Conservation (phyloP, 2,113 vertebrate genomes). For the Oryzias celebensis region DNA sequence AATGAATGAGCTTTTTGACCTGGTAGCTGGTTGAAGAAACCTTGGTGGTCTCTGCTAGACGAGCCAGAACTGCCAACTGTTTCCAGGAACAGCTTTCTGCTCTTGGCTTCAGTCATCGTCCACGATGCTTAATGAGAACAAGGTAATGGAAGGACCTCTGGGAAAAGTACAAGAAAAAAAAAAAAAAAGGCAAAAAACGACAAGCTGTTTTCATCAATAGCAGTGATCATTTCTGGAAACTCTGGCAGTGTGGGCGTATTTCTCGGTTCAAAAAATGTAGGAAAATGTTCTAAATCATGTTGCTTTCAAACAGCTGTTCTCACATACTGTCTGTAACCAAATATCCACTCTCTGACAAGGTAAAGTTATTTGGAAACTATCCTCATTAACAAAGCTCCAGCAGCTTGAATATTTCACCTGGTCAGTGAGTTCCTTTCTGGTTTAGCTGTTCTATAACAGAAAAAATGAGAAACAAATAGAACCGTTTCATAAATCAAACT, state of each 20-base stretch:
- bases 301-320: not conserved
- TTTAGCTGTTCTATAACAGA: no score
- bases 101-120: slow-evolving; percentile 46
- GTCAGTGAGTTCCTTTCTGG: no score
- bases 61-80: slow-evolving; percentile 48
- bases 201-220: slow-evolving; percentile 21
- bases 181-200: slow-evolving; percentile 12
- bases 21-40: slow-evolving; percentile 42
- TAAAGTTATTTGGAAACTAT: no score
- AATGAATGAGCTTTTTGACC: slow-evolving; percentile 63
- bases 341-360: not conserved
- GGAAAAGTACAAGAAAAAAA: not conserved
- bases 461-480: no score
- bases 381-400: no score
- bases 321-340: not conserved
- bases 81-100: slow-evolving; percentile 61
- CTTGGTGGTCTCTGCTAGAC: slow-evolving; percentile 61
- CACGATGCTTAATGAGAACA: slow-evolving; percentile 45
- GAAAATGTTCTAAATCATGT: not conserved
- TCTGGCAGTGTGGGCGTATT: not conserved
- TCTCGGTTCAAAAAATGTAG: not conserved
- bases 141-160: slow-evolving; percentile 42
- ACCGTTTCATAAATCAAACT: no score
- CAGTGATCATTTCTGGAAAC: not conserved
- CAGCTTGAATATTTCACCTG: no score